phyloP scores from a whole-genome alignment of 2,797 vertebrate genomes.

The Gymnoscopelus microlampas region DNA sequence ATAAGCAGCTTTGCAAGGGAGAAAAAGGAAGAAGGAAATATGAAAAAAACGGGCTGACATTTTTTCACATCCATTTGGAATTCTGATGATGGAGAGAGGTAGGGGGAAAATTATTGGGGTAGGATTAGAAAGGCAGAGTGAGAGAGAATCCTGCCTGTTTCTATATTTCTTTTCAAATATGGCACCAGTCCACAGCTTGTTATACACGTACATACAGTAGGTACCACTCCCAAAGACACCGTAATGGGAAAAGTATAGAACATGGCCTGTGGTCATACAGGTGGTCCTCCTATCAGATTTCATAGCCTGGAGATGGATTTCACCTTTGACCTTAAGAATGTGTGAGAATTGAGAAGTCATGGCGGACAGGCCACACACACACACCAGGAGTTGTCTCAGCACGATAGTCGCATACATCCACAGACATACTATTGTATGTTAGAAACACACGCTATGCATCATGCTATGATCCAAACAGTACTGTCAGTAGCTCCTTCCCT shows the following conservation, averaged over 20 bases:
- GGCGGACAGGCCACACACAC: conserved; percentile 7
- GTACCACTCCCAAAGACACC: no score
- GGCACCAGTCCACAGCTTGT: conserved; percentile 26
- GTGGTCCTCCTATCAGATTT: conserved; percentile 28
- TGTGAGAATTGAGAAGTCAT: conserved; percentile 28
- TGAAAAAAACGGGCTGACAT: conserved; percentile 46
- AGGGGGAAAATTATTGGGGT: conserved; percentile 35
- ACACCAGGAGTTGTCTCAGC: no score
- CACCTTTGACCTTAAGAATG: conserved; percentile 49
- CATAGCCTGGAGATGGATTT: conserved; percentile 22
- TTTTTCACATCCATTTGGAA: conserved; percentile 66
- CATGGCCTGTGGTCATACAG: conserved; percentile 6
- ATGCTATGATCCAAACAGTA: no score
- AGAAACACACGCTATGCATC: no score
- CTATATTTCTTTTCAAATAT: conserved; percentile 4
- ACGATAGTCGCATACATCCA: no score
- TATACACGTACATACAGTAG: background rate
- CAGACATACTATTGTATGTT: no score
- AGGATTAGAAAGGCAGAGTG: conserved; percentile 57
- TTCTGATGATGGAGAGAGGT: conserved; percentile 62
- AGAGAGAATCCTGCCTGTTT: conserved; percentile 36
- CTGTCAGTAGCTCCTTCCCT: no score
- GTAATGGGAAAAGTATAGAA: no score
- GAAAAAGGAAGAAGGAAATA: background rate
- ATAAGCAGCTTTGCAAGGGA: conserved; percentile 49